These are phyloP conservation scores for Amyelois transitella DNA, from an alignment of 1,140 invertebrate genomes.

Conservation along the genomic window DNA sequence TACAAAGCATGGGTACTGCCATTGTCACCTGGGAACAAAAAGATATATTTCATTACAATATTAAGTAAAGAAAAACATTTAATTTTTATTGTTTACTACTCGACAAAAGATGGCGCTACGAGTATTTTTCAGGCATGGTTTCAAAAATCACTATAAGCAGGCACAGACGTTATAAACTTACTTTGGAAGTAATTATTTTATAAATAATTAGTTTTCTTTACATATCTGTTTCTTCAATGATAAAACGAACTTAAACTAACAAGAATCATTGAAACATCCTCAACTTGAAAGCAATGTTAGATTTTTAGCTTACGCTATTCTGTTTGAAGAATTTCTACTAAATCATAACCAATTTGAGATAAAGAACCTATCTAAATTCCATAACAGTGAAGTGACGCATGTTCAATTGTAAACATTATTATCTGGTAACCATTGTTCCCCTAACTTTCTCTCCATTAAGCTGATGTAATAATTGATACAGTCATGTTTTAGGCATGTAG, in stretches of 20 bases:
- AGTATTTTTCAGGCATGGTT: not conserved
- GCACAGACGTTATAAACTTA: no score
- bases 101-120: constrained; percentile 36
- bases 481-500: no score
- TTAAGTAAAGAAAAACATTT: not conserved
- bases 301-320: no score
- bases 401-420: not conserved
- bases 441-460: not conserved
- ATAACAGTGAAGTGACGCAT: no score
- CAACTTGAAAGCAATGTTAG: no score
- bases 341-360: no score
- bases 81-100: constrained; percentile 12
- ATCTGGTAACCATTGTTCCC: not conserved
- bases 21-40: constrained; percentile 53
- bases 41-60: not conserved
- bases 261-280: not conserved
- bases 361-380: no score
- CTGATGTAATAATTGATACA: not conserved
- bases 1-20: constrained; percentile 68
- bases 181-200: no score
- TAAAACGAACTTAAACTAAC: not conserved
- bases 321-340: no score
- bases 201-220: no score
- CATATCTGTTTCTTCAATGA: not conserved
- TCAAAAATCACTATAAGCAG: no score